A percentile compares a stretch with the other conserved stretches of the same genome.
phyloP scores from a whole-genome alignment of 2,797 vertebrate species.

The Karalla daura region DNA sequence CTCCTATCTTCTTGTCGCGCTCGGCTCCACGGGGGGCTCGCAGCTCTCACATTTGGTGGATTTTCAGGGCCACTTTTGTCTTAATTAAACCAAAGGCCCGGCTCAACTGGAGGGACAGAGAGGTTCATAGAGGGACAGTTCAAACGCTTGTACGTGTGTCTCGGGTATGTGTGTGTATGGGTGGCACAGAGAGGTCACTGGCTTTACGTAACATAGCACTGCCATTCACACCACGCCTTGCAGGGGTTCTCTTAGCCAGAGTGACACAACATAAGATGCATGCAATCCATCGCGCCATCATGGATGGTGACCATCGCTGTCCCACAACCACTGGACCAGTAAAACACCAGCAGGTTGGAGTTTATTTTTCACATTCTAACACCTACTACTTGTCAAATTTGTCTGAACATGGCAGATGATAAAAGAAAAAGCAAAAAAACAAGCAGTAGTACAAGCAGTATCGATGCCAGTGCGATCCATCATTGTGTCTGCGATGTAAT shows the following conservation, averaged over 20 bases:
- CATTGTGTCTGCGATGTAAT: neutral
- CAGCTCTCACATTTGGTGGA: slow-evolving; percentile 35
- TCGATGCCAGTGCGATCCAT: too few relatives aligned
- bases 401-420: too few relatives aligned
- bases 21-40: slow-evolving; percentile 40
- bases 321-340: slow-evolving; percentile 22
- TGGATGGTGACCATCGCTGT: slow-evolving; percentile 3
- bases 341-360: slow-evolving; percentile 23
- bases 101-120: slow-evolving; percentile 42
- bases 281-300: neutral
- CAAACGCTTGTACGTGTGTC: slow-evolving; percentile 52
- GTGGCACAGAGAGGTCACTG: slow-evolving; percentile 53
- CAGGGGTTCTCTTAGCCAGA: slow-evolving; percentile 41
- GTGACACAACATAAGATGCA: slow-evolving; percentile 37
- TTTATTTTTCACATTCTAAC: too few relatives aligned
- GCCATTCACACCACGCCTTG: slow-evolving; percentile 32
- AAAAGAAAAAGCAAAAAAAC: too few relatives aligned
- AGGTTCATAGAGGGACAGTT: slow-evolving; percentile 38
- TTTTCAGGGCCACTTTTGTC: slow-evolving; percentile 58
- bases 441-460: neutral
- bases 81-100: slow-evolving; percentile 55
- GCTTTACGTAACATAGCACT: slow-evolving; percentile 37
- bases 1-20: slow-evolving; percentile 36
- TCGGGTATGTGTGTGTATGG: neutral
- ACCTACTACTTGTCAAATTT: too few relatives aligned